Evolutionary conservation across 2,113 vertebrate genomes (phyloP), one percentile per base, ranked within the genome.

Genomic region (Pagrus major): DNA sequence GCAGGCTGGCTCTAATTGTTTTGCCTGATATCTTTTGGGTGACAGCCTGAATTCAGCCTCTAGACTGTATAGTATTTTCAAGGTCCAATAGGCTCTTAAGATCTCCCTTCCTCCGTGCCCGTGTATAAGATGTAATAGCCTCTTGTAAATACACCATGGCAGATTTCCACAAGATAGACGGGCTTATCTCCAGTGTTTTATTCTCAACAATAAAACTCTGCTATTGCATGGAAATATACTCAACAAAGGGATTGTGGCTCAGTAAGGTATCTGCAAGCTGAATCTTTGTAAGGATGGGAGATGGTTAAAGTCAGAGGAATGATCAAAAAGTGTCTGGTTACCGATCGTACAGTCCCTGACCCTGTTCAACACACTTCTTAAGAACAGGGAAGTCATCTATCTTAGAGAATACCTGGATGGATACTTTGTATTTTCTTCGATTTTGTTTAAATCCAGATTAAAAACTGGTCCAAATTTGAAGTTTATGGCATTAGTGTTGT

Each of bases 161-260:
- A 80, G 78, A 87, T 87, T 72, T 76, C 65, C 49, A 55, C 42
- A 66, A 86, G 88, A 86, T 80, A 86, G 73, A 87, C 49, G 14
- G 49, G 37, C 65, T 86, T 86, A 85, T 88, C 79, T 68, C 54
- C 46, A 25, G 37, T 44, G 39, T 80, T 88, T 89, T 84, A 87
- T 70, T 75, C 71, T 78, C 46, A n/a, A 59, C 71, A 84, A 78
- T 91, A 84, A 88, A 88, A 86, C 60, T 54, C 56, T 71, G 64
- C 65, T 67, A 33, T 60, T 59, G 69, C 76, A 63, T 56, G 25
- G 66, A 61, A 66, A 84, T 80, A 69, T 54, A 76, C 47, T 66
- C 56, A 33, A 71, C 49, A 75, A 67, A 76, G 49, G 33, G 42
- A 83, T 21, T 54, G 27, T 35, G 23, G 9, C 10, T 71, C 47